Base-by-base conservation (phyloP, 2,888 invertebrate species). In the Drosophila histrio region DNA sequence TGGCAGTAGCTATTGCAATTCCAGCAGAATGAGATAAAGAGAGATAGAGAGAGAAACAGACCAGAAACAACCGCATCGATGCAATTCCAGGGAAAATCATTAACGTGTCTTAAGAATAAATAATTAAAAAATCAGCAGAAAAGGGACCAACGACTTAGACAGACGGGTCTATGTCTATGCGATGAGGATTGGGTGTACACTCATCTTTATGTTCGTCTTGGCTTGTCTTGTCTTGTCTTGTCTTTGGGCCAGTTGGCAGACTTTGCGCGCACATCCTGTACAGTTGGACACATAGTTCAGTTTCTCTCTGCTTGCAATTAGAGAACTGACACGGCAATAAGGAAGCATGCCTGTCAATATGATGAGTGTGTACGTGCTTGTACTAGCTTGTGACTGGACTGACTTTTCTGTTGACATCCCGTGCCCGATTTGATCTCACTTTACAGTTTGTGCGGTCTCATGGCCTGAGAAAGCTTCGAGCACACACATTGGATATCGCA, bases 71-170 rank as follows among this genome's bases (percentile, higher is more conserved):
- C 11, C 44, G 44, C 44, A 44, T 28, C 19, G 26, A 26, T 66
- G 62, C 64, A 43, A 53, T 83, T 77, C 81, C 69, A 66, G 50
- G 69, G 84, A 84, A 87, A 86, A 81, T 84, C 79, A 87, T 83
- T 81, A 83, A 84, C 84, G 87, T 79, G 87, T 83, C 79, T 82
- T 85, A 79, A 63, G 79, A 77, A 81, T 81, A 87, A 87, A 81
- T 77, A 84, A 84, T 84, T 84, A 84, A 79, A 81, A 78, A 82
- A 68, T 62, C 69, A 57, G 65, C 72, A 73, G 47, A 69, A 80
- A 78, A 52, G 36, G 46, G 59, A 43, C 50, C 50, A 13, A n/a
- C 50, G 46, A 24, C 44, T 30, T 62, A 53, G 44, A 47, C 22
- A 56, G 46, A 43, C 63, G n/a, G 21, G 28, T 56, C 68, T 59